A percentile compares a stretch with the other conserved stretches of the same genome.
Evolutionary conservation across 1,140 invertebrate species (phyloP).

Genomic region (Lineus longissimus): DNA sequence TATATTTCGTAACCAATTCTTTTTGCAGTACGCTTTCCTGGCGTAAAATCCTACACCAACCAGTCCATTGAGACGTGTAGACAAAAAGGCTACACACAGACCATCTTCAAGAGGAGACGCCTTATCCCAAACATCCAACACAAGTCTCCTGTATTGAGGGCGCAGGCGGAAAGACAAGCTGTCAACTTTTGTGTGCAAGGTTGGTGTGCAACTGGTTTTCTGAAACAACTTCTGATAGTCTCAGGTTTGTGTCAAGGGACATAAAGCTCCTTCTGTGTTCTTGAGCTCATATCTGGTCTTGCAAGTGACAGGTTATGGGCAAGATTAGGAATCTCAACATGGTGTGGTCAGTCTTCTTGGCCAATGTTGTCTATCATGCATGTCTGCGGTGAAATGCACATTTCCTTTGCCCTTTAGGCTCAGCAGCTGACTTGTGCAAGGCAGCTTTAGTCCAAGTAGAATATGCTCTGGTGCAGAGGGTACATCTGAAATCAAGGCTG

Average conservation of each 20-base stretch:
- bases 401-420: slow-evolving; percentile 46
- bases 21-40: slow-evolving; percentile 53
- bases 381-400: too few relatives aligned
- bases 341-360: too few relatives aligned
- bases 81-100: slow-evolving; percentile 49
- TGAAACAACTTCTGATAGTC: too few relatives aligned
- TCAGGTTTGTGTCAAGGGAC: too few relatives aligned
- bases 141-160: slow-evolving; percentile 34
- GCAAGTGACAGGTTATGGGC: too few relatives aligned
- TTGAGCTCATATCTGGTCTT: too few relatives aligned
- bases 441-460: slow-evolving; percentile 58
- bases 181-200: slow-evolving; percentile 63
- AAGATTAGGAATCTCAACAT: too few relatives aligned
- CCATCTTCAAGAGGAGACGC: slow-evolving; percentile 55
- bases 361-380: too few relatives aligned
- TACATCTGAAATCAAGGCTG: slow-evolving; percentile 40
- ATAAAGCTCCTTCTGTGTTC: too few relatives aligned
- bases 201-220: slow-evolving; percentile 35
- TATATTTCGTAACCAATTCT: too few relatives aligned
- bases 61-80: slow-evolving; percentile 50
- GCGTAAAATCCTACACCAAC: slow-evolving; percentile 54
- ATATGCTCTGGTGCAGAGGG: slow-evolving; percentile 29
- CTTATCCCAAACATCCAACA: slow-evolving; percentile 53
- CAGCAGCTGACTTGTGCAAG: slow-evolving; percentile 63
- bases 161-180: slow-evolving; percentile 59